A percentile compares a stretch with the other conserved stretches of the same genome.
phyloP scores from a whole-genome alignment of 2,113 vertebrate genomes.

The Oncorhynchus kisutch region DNA sequence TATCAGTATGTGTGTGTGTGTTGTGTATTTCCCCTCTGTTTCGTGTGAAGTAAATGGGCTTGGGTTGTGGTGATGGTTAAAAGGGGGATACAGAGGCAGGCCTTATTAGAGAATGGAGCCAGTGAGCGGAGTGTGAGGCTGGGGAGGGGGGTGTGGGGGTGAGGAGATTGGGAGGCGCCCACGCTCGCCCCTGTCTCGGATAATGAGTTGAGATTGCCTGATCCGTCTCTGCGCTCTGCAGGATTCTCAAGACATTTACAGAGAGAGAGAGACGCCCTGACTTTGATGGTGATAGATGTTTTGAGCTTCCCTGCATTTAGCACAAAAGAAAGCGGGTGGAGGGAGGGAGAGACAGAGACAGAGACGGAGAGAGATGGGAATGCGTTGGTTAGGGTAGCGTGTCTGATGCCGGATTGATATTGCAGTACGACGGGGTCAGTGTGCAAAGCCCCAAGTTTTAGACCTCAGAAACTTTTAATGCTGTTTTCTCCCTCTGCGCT shows the following conservation, averaged over 20 bases:
- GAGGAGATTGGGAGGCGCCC: neutral
- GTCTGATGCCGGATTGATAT: conserved; percentile 23
- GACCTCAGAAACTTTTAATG: conserved; percentile 50
- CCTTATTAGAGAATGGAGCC: conserved; percentile 2
- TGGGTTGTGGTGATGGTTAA: neutral
- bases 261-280: neutral
- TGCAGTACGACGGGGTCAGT: conserved; percentile 17
- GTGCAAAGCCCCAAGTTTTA: conserved; percentile 23
- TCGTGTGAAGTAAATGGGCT: conserved; percentile 1
- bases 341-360: neutral
- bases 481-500: conserved; percentile 25
- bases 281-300: conserved; percentile 32
- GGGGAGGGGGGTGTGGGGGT: neutral
- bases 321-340: neutral
- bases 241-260: conserved; percentile 29
- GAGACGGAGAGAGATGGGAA: neutral
- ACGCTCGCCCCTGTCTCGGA: neutral
- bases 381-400: conserved; percentile 5
- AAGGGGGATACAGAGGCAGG: neutral
- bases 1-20: neutral
- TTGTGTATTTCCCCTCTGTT: conserved; percentile 1
- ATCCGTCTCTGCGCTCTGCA: conserved; percentile 39
- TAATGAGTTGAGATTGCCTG: conserved; percentile 20
- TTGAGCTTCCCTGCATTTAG: conserved; percentile 21
- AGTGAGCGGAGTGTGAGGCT: neutral